phyloP scores from a whole-genome alignment of 2,888 invertebrate genomes.

The Iselma pallidipennis region DNA sequence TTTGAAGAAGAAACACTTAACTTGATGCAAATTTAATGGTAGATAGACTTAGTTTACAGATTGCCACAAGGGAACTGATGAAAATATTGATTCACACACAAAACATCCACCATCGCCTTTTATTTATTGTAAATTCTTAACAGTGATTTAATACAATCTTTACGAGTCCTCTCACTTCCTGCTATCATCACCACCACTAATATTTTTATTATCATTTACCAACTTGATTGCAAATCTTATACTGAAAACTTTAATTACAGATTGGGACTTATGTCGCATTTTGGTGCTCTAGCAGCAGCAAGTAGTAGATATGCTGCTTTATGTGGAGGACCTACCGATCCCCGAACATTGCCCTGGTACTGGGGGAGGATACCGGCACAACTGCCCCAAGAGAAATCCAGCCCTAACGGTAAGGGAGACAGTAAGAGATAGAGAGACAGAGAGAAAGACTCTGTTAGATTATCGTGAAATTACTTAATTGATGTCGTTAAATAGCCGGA shows the following conservation, averaged over 20 bases:
- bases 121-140: background rate
- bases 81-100: constrained; percentile 31
- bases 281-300: constrained; percentile 73
- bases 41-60: constrained; percentile 47
- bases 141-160: background rate
- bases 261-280: constrained; percentile 80
- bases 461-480: background rate
- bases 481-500: too few species aligned
- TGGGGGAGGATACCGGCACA: constrained; percentile 63
- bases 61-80: constrained; percentile 38
- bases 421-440: background rate
- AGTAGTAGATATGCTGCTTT: constrained; percentile 67
- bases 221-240: too few species aligned
- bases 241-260: constrained; percentile 58
- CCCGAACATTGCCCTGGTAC: constrained; percentile 66
- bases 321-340: constrained; percentile 58
- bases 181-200: too few species aligned
- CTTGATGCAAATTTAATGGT: constrained; percentile 59
- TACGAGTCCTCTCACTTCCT: too few species aligned
- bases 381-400: constrained; percentile 57
- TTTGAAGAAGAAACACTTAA: constrained; percentile 54
- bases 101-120: constrained; percentile 13
- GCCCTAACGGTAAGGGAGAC: constrained; percentile 68
- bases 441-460: background rate
- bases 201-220: too few species aligned